Base-by-base conservation (phyloP, 2,797 vertebrate species). In the Valencia hispanica region DNA sequence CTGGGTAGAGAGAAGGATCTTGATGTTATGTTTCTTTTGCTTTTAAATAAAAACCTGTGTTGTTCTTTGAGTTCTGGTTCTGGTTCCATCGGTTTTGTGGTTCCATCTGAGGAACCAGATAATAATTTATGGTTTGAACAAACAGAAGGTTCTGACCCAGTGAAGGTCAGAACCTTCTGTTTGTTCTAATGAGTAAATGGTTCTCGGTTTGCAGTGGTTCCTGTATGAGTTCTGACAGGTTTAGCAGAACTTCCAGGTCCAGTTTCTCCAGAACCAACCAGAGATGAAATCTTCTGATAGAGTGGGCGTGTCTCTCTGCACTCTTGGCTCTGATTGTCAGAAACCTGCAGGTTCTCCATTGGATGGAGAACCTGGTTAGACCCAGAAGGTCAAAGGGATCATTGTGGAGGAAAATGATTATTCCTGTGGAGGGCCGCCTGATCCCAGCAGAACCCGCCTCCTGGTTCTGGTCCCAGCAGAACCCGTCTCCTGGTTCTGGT, bases 381-480 rank as follows among this genome's bases (percentile, higher is more conserved):
- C 47, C 47, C 47, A 48, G 47, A 48, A 48, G 5, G 47, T 18
- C 25, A 76, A 88, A 86, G 12, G n/a, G 53, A 47, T 47, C 2
- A 47, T 47, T 17, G 43, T 12, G 43, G 10, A 45, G 43, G 14
- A 45, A 45, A 17, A 47, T 90, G 86, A 89, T 90, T 87, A 87
- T 77, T 87, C 76, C 78, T 80, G 50, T 48, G 9, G 70, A 63
- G 45, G 1, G 45, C 45, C 45, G 45, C n/a, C 45, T 15, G 45
- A 79, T 86, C 86, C 89, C 87, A 71, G 76, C 0, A 82, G 85
- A 18, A 32, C 72, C n/a, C n/a, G n/a, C n/a, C n/a, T n/a, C n/a
- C n/a, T n/a, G n/a, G n/a, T n/a, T n/a, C n/a, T n/a, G n/a, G n/a
- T n/a, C n/a, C n/a, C n/a, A n/a, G n/a, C n/a, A n/a, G n/a, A n/a